Conservation (phyloP, 2,113 vertebrate genomes). For the Vicugna pacos region DNA sequence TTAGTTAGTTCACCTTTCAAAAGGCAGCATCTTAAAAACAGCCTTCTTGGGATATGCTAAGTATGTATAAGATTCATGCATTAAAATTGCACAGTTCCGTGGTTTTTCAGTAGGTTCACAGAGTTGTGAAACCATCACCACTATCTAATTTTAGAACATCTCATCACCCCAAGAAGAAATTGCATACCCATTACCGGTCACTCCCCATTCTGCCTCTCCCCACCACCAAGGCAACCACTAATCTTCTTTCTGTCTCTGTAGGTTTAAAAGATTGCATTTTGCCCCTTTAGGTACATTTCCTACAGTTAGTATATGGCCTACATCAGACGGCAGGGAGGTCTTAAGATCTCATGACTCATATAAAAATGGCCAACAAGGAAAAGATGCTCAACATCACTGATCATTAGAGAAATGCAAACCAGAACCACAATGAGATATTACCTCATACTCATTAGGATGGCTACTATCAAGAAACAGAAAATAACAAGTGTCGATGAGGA, state of each 20-base stretch:
- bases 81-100: constrained; percentile 12
- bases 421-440: background rate
- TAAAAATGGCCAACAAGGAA: background rate
- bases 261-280: background rate
- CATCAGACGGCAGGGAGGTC: background rate
- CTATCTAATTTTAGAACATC: constrained; percentile 1
- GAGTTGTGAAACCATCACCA: background rate
- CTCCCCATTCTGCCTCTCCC: background rate
- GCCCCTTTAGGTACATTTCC: background rate
- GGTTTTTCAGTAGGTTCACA: constrained; percentile 8
- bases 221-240: background rate
- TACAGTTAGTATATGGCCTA: background rate
- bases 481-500: background rate
- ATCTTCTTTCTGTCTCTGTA: background rate
- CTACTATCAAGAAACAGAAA: background rate
- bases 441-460: background rate
- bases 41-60: background rate
- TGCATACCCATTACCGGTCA: background rate
- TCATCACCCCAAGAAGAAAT: background rate
- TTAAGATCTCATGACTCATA: background rate
- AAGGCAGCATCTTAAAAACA: background rate
- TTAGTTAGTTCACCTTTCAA: background rate
- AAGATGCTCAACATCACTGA: background rate
- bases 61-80: background rate
- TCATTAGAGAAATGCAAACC: background rate